phyloP scores from a whole-genome alignment of 2,888 invertebrate species.

The Dioctria linearis region DNA sequence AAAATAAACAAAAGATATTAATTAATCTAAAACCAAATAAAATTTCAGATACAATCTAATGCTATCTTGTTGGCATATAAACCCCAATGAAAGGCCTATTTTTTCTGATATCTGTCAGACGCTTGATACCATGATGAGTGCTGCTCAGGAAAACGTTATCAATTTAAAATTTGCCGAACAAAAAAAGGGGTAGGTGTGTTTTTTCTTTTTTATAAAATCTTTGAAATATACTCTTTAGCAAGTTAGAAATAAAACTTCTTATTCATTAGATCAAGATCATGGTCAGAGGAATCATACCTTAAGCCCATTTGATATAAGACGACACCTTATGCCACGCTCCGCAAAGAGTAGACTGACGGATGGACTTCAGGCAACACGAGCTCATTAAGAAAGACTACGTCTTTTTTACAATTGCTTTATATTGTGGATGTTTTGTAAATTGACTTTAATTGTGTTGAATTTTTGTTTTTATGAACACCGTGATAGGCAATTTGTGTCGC shows the following conservation, averaged over 20 bases:
- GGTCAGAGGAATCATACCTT: conserved; percentile 63
- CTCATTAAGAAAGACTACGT: too few species aligned
- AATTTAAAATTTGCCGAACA: conserved; percentile 53
- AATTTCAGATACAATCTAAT: conserved; percentile 80
- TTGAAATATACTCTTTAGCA: background rate
- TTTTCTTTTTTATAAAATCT: background rate
- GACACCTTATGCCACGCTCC: too few species aligned
- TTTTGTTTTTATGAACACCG: too few species aligned
- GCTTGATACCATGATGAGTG: conserved; percentile 64
- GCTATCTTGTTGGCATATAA: conserved; percentile 81
- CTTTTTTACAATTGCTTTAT: too few species aligned
- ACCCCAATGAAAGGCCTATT: conserved; percentile 80
- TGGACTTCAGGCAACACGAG: too few species aligned
- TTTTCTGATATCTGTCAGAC: conserved; percentile 76
- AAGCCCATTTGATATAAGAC: conserved; percentile 59
- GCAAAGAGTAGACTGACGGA: too few species aligned
- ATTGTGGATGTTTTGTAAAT: too few species aligned
- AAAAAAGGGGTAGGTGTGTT: conserved; percentile 27
- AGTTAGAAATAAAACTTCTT: background rate
- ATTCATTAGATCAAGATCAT: conserved; percentile 24
- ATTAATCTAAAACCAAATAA: background rate
- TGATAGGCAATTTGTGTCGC: too few species aligned
- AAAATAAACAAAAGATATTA: conserved; percentile 22
- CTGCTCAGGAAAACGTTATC: conserved; percentile 59
- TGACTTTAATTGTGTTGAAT: too few species aligned